phyloP scores from a whole-genome alignment of 2,113 vertebrate genomes.

The Myocastor coypus region DNA sequence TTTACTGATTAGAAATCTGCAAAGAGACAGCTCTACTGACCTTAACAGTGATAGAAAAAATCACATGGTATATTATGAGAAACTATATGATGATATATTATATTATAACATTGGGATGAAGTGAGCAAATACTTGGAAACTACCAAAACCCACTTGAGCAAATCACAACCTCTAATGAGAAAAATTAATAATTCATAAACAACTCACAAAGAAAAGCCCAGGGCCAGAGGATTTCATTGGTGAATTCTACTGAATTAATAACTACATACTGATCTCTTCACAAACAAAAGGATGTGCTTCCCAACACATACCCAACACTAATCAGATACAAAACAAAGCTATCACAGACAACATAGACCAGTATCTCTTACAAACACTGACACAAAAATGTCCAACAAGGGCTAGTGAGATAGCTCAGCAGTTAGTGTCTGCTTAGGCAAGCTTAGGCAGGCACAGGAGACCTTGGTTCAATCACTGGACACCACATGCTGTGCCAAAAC shows the following conservation, averaged over 20 bases:
- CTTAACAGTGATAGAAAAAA: not conserved
- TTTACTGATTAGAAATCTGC: constrained; percentile 41
- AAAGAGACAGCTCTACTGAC: not conserved
- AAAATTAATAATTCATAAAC: constrained; percentile 3
- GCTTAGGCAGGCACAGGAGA: too few species aligned
- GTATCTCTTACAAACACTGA: not conserved
- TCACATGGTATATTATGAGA: not conserved
- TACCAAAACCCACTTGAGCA: not conserved
- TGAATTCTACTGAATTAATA: constrained; percentile 49
- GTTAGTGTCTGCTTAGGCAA: too few species aligned
- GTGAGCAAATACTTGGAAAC: not conserved
- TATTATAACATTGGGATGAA: not conserved
- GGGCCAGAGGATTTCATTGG: not conserved
- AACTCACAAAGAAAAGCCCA: not conserved
- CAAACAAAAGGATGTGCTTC: not conserved
- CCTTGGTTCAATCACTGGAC: too few species aligned
- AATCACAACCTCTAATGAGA: not conserved
- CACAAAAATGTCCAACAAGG: not conserved
- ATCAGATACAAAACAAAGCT: not conserved
- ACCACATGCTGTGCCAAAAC: too few species aligned
- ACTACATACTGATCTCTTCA: not conserved
- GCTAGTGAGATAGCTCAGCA: too few species aligned
- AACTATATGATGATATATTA: not conserved
- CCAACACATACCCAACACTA: not conserved
- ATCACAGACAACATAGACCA: not conserved